A percentile compares a stretch with the other conserved stretches of the same genome.
Conservation (phyloP, 1,140 invertebrate species). For the Lucilia sericata region DNA sequence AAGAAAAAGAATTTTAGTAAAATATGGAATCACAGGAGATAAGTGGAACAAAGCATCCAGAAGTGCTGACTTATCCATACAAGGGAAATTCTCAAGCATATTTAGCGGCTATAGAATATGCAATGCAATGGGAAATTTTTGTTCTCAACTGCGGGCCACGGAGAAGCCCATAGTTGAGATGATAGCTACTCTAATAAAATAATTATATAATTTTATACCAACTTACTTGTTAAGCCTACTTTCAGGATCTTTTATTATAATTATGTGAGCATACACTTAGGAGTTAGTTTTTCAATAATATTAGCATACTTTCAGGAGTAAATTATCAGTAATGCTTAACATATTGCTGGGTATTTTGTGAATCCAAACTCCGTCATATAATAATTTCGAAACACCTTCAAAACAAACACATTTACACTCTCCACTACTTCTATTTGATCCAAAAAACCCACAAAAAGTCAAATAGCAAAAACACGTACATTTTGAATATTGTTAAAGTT, state of each 20-base stretch:
- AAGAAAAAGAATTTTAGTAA: too few species aligned
- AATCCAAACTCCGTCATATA: background rate
- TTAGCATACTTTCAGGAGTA: background rate
- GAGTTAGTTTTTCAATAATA: background rate
- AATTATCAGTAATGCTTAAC: background rate
- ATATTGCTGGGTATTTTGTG: background rate
- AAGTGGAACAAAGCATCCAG: too few species aligned
- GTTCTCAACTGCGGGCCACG: too few species aligned
- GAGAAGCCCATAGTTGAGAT: too few species aligned
- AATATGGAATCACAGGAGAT: too few species aligned
- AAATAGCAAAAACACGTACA: background rate
- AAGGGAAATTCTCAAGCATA: too few species aligned
- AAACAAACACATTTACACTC: background rate
- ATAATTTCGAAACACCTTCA: background rate
- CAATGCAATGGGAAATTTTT: too few species aligned
- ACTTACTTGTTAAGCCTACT: background rate
- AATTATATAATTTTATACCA: too few species aligned
- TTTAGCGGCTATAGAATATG: too few species aligned
- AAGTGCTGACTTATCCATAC: too few species aligned
- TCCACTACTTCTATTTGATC: background rate
- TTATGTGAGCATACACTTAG: too few species aligned
- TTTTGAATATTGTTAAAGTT: slow-evolving; percentile 41
- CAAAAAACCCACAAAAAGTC: background rate
- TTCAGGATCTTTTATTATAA: background rate
- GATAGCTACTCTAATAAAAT: too few species aligned